These are phyloP conservation scores for Drosophila longiperda DNA, from an alignment of 2,888 invertebrate genomes.

Conservation along the genomic window DNA sequence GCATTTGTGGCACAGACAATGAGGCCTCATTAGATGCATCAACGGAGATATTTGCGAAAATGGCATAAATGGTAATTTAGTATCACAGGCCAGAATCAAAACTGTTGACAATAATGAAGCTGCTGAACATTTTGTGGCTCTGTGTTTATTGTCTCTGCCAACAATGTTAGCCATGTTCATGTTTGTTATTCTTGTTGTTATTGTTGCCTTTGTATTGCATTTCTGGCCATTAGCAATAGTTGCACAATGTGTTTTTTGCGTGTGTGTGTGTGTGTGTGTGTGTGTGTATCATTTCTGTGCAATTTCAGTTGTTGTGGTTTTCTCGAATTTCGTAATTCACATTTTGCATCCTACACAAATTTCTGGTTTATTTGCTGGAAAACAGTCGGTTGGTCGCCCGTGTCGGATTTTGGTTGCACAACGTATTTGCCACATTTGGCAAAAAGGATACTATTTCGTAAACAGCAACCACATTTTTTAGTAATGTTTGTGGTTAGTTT, in stretches of 20 bases:
- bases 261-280: constrained; percentile 1
- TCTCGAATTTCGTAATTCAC: constrained; percentile 37
- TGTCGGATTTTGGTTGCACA: constrained; percentile 8
- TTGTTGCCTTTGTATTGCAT: constrained; percentile 9
- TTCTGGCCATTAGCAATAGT: constrained; percentile 32
- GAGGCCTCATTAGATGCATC: constrained; percentile 28
- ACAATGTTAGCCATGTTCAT: constrained; percentile 46
- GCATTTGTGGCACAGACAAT: constrained; percentile 12
- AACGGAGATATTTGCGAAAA: constrained; percentile 16
- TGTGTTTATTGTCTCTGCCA: constrained; percentile 62
- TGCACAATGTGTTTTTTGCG: constrained; percentile 13
- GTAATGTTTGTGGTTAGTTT: constrained; percentile 14
- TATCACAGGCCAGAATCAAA: constrained; percentile 5
- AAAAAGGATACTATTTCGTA: not conserved
- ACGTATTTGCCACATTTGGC: not conserved
- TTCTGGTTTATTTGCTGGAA: constrained; percentile 34
- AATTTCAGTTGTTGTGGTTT: constrained; percentile 47
- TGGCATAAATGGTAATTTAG: constrained; percentile 5
- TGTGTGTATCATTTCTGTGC: constrained; percentile 11
- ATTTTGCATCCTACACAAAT: constrained; percentile 18
- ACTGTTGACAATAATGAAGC: constrained; percentile 70
- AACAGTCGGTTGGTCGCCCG: not conserved
- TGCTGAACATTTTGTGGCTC: constrained; percentile 67
- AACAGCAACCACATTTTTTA: constrained; percentile 24
- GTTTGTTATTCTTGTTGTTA: constrained; percentile 12